Conservation (phyloP, 2,888 invertebrate species). For the Ptilodon capucinus region DNA sequence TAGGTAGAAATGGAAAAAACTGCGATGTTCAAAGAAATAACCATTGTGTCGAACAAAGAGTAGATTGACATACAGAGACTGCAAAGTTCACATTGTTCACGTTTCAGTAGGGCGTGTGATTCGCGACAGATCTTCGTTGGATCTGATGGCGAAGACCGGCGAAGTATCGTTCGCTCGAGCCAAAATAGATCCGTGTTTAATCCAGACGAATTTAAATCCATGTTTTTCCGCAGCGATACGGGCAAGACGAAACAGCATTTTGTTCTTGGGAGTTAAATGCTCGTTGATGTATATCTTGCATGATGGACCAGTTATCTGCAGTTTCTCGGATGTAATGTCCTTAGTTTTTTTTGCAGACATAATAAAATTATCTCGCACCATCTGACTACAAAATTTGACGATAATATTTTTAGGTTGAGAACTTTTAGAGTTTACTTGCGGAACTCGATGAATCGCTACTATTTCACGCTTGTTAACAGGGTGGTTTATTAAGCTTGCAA, state of each 20-base stretch:
- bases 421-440: not conserved
- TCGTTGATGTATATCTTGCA: too few relatives aligned
- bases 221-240: not conserved
- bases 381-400: not conserved
- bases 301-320: not conserved
- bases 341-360: not conserved
- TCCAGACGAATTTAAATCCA: not conserved
- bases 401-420: not conserved
- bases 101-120: not conserved
- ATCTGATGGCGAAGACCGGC: not conserved
- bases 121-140: not conserved
- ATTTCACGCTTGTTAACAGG: not conserved
- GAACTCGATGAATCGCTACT: slow-evolving; percentile 2
- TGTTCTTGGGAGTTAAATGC: slow-evolving; percentile 1
- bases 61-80: not conserved
- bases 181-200: not conserved
- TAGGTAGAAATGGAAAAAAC: too few relatives aligned
- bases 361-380: slow-evolving; percentile 2
- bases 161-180: not conserved
- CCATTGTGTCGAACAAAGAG: not conserved
- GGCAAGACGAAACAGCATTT: not conserved
- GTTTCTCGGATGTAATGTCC: slow-evolving; percentile 1
- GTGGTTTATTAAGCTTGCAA: not conserved
- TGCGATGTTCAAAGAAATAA: too few relatives aligned
- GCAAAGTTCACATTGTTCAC: not conserved